Conservation (phyloP, 2,888 invertebrate species). For the Drosophila borborema region DNA sequence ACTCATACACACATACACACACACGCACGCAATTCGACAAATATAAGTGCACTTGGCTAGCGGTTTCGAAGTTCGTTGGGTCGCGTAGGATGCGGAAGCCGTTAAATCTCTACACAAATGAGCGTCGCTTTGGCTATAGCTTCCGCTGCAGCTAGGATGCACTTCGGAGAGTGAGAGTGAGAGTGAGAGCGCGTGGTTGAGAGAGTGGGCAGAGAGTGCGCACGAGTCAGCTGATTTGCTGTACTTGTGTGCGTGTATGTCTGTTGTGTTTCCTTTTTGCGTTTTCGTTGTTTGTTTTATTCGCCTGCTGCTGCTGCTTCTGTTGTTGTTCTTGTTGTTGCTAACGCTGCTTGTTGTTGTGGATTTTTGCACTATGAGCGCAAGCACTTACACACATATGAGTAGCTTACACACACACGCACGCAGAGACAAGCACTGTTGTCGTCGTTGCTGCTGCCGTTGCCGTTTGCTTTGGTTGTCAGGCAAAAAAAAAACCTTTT, state of each 20-base stretch:
- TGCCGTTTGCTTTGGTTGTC: slow-evolving; percentile 49
- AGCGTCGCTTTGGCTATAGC: slow-evolving; percentile 29
- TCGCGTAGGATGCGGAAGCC: slow-evolving; percentile 61
- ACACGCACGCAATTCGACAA: slow-evolving; percentile 16
- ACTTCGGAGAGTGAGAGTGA: slow-evolving; percentile 25
- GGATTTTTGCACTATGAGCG: slow-evolving; percentile 71
- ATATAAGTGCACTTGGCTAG: slow-evolving; percentile 49
- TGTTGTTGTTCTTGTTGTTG: slow-evolving; percentile 17
- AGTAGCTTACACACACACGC: slow-evolving; percentile 30
- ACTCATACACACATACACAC: slow-evolving; percentile 23
- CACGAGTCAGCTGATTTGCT: slow-evolving; percentile 73
- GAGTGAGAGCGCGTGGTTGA: slow-evolving; percentile 6
- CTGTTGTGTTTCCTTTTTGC: slow-evolving; percentile 34
- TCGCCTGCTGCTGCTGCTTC: slow-evolving; percentile 4
- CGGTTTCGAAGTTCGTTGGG: slow-evolving; percentile 63
- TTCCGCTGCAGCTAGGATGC: slow-evolving; percentile 59
- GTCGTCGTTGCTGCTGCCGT: slow-evolving; percentile 12
- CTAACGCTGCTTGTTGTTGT: slow-evolving; percentile 28
- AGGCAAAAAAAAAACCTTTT: slow-evolving; percentile 41
- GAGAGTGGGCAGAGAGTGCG: slow-evolving; percentile 59
- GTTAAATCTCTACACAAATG: slow-evolving; percentile 53
- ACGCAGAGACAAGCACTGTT: slow-evolving; percentile 28
- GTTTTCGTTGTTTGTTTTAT: slow-evolving; percentile 40
- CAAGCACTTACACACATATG: slow-evolving; percentile 37
- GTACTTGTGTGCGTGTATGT: slow-evolving; percentile 21